Percentiles rank a stretch among this genome's conserved stretches.
phyloP scores from a whole-genome alignment of 2,113 vertebrate genomes.

The Dasyprocta punctata region DNA sequence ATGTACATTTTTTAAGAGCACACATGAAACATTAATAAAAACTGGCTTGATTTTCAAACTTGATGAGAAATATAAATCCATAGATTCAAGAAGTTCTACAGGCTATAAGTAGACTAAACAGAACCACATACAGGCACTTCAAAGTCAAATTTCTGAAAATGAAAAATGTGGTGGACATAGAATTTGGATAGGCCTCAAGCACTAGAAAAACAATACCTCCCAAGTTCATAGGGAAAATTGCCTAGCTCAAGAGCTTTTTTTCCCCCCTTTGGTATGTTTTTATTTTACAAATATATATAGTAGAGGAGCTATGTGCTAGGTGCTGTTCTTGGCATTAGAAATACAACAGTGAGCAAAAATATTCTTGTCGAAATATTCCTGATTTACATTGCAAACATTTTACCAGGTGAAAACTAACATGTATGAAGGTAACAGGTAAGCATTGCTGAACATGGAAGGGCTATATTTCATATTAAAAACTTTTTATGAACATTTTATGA shows the following conservation, averaged over 20 bases:
- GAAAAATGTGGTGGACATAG: not conserved
- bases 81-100: conserved; percentile 13
- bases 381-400: not conserved
- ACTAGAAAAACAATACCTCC: not conserved
- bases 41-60: conserved; percentile 1
- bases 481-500: not conserved
- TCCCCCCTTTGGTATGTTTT: not conserved
- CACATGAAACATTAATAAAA: conserved; percentile 30
- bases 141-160: not conserved
- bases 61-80: conserved; percentile 18
- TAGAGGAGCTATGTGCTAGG: not conserved
- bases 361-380: not conserved
- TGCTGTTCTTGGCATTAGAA: not conserved
- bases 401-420: not conserved
- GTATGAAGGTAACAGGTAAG: not conserved
- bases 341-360: not conserved
- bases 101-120: not conserved
- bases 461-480: not conserved
- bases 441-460: not conserved
- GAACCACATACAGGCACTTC: not conserved
- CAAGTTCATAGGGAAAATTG: not conserved
- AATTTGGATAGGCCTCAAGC: not conserved
- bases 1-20: conserved; percentile 42
- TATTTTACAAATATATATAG: not conserved
- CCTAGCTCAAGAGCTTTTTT: not conserved